Evolutionary conservation across 2,888 invertebrate genomes (phyloP).

Genomic region (Seira ritae): DNA sequence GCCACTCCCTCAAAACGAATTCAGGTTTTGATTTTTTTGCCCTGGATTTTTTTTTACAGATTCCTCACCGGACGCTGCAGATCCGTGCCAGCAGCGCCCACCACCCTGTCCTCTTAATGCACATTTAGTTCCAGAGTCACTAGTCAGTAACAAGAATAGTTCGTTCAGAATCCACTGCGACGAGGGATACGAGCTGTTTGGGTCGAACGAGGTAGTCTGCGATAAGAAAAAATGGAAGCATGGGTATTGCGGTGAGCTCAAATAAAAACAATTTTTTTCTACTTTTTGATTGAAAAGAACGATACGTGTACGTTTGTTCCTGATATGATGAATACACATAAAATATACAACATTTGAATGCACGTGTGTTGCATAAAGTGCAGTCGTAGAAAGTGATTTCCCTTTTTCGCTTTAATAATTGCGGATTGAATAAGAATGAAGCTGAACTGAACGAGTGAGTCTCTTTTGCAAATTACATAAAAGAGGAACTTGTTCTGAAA

Average conservation of each 20-base stretch:
- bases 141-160: slow-evolving; percentile 58
- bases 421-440: neutral
- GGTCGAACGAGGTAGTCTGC: slow-evolving; percentile 75
- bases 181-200: slow-evolving; percentile 92
- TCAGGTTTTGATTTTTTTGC: no score
- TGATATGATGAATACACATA: no score
- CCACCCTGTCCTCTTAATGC: slow-evolving; percentile 71
- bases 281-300: no score
- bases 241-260: slow-evolving; percentile 66
- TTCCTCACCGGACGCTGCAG: slow-evolving; percentile 20
- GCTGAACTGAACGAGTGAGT: neutral
- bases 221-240: slow-evolving; percentile 57
- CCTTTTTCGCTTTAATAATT: slow-evolving; percentile 3
- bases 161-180: slow-evolving; percentile 78
- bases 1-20: no score
- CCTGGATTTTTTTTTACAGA: slow-evolving; percentile 15
- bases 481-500: neutral
- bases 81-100: slow-evolving; percentile 55
- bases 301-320: no score
- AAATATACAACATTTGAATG: no score
- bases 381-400: no score
- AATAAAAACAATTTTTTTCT: neutral
- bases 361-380: no score
- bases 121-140: slow-evolving; percentile 66
- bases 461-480: no score